Evolutionary conservation across 2,888 invertebrate species (phyloP).

Genomic region (Caenorhabditis uteleia): DNA sequence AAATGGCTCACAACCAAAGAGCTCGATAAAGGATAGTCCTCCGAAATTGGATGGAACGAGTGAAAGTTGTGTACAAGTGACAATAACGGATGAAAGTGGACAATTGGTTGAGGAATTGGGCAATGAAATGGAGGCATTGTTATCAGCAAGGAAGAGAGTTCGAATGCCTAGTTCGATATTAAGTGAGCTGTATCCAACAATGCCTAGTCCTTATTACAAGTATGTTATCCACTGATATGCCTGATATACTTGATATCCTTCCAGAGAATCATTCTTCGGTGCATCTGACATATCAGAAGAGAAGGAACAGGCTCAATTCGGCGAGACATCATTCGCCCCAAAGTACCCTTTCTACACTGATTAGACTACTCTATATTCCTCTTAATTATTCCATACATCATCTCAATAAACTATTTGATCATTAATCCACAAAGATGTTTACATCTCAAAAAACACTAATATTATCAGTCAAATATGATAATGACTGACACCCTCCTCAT

Average conservation of each 20-base stretch:
- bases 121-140: slow-evolving; percentile 58
- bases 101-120: slow-evolving; percentile 55
- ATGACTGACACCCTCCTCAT: too few species aligned
- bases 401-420: too few species aligned
- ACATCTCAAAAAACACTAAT: too few species aligned
- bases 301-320: slow-evolving; percentile 65
- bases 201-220: slow-evolving; percentile 68
- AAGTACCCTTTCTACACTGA: slow-evolving; percentile 69
- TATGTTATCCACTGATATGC: slow-evolving; percentile 12
- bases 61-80: slow-evolving; percentile 49
- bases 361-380: slow-evolving; percentile 7
- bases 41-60: slow-evolving; percentile 35
- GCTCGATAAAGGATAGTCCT: slow-evolving; percentile 44
- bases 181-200: slow-evolving; percentile 67
- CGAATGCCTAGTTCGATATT: slow-evolving; percentile 68
- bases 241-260: slow-evolving; percentile 2
- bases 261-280: slow-evolving; percentile 67
- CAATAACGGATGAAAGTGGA: slow-evolving; percentile 62
- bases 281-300: slow-evolving; percentile 65
- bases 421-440: too few species aligned
- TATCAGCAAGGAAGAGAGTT: slow-evolving; percentile 63
- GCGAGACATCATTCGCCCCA: slow-evolving; percentile 64
- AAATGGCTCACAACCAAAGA: slow-evolving; percentile 33
- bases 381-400: neutral
- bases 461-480: too few species aligned